Evolutionary conservation across 2,888 invertebrate species (phyloP).

Genomic region (Drosophila falleni): DNA sequence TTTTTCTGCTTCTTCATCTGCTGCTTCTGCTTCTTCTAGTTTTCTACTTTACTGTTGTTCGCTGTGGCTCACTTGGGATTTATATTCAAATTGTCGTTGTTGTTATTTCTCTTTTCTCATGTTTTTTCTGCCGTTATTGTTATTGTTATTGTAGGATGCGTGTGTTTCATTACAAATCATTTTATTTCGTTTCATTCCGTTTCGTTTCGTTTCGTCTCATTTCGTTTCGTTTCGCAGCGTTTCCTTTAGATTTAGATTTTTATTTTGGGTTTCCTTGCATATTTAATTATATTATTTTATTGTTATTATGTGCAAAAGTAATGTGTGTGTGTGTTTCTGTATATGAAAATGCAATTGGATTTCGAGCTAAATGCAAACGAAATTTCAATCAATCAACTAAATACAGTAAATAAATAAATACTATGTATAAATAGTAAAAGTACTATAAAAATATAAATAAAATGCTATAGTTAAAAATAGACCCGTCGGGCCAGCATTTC

Average conservation of each 20-base stretch:
- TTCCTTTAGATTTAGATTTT: conserved; percentile 19
- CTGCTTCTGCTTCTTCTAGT: conserved; percentile 32
- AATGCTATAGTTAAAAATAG: conserved; percentile 1
- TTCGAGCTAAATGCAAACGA: neutral
- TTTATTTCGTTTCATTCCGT: conserved; percentile 48
- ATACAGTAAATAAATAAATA: neutral
- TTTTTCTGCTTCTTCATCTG: conserved; percentile 8
- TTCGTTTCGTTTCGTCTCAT: conserved; percentile 25
- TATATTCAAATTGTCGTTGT: conserved; percentile 30
- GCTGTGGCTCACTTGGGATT: conserved; percentile 46
- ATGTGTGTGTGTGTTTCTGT: neutral
- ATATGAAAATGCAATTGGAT: neutral
- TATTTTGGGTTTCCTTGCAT: neutral
- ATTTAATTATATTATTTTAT: conserved; percentile 10
- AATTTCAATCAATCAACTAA: neutral
- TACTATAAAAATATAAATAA: conserved; percentile 9
- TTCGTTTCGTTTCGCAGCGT: conserved; percentile 29
- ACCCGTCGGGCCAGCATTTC: neutral
- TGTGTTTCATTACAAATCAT: conserved; percentile 58
- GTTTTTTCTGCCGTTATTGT: neutral
- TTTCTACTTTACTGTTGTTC: conserved; percentile 35
- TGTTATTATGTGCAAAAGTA: neutral
- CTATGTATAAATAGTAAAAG: neutral
- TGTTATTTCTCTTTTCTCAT: neutral
- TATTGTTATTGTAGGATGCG: conserved; percentile 35